Base-by-base conservation (phyloP, 2,888 invertebrate species). In the Caenorhabditis panamensis region DNA sequence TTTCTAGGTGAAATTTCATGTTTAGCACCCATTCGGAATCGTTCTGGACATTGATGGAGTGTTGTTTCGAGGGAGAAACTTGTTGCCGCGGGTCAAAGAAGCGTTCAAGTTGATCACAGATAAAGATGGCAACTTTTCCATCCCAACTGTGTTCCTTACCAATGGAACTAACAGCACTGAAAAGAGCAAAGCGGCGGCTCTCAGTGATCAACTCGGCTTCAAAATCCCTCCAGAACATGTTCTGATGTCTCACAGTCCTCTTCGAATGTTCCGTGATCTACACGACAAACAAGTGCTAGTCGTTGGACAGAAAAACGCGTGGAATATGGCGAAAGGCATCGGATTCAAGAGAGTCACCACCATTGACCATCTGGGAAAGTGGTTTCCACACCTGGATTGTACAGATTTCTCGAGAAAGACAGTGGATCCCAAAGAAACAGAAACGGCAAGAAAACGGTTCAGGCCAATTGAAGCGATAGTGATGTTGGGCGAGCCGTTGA, bases 21-120 rank as follows among this genome's bases (percentile, higher is more conserved):
- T 81, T 49, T 54, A 84, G 83, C 69, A 79, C 22, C 77, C 85
- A 13, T 94, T 94, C 91, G 94, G 94, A n/a, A 91, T 94, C 58
- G 91, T 94, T 44, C 94, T 94, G 88, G 94, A 94, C 88, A 94
- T 94, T 82, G 94, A 94, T 89, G 94, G 94, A 1, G 94, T 94
- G 0, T 93, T 94, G 86, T 93, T 93, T 2, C 91, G 94, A 62
- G 94, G 94, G 0, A 92, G 92, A 81, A 92, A 92, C 68, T 92
- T 94, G 8, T 89, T 94, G 53, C 93, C 94, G 13, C 92, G 93
- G 18, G 94, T 94, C 1, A 92, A 92, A 67, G 93, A 94, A 79
- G 93, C 93, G 1, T 94, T 94, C 88, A 91, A 92, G 26, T 91
- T 92, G 56, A 91, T 94, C 18, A 92, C 92, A 9, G 93, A 93